Conservation (phyloP, 2,113 vertebrate genomes). For the Petrocephalus zakoni region DNA sequence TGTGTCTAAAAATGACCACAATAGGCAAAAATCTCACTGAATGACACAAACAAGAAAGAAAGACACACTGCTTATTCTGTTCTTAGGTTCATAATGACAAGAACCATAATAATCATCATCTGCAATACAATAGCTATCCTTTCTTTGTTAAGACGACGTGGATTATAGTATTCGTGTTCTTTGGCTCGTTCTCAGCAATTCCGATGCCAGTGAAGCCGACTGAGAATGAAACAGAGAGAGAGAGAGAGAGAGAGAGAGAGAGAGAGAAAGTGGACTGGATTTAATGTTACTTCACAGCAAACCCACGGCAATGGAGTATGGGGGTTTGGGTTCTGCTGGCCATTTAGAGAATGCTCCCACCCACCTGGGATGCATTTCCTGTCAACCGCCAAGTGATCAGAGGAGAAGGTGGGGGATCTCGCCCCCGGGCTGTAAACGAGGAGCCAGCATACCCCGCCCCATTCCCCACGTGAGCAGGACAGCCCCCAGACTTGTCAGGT, state of each 20-base stretch:
- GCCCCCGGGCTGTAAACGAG: background rate
- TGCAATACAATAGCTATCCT: background rate
- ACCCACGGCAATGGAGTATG: background rate
- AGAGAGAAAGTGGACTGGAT: background rate
- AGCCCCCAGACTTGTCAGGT: background rate
- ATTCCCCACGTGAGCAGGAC: background rate
- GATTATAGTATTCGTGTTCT: background rate
- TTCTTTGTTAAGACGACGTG: background rate
- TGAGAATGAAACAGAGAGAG: background rate
- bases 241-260: background rate
- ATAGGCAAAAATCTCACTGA: background rate
- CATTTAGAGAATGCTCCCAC: background rate
- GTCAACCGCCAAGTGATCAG: background rate
- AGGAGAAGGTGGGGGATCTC: background rate
- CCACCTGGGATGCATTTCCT: background rate
- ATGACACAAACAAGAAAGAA: background rate
- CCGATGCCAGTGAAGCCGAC: background rate
- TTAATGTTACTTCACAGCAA: background rate
- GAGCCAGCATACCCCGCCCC: background rate
- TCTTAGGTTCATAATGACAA: background rate
- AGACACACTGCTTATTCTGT: background rate
- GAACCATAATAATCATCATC: background rate
- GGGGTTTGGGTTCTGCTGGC: background rate
- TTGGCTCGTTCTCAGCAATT: background rate
- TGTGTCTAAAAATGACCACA: background rate